Evolutionary conservation across 2,888 invertebrate species (phyloP), one percentile per base, ranked within the genome.

Genomic region (Rotaria magnacalcarata): DNA sequence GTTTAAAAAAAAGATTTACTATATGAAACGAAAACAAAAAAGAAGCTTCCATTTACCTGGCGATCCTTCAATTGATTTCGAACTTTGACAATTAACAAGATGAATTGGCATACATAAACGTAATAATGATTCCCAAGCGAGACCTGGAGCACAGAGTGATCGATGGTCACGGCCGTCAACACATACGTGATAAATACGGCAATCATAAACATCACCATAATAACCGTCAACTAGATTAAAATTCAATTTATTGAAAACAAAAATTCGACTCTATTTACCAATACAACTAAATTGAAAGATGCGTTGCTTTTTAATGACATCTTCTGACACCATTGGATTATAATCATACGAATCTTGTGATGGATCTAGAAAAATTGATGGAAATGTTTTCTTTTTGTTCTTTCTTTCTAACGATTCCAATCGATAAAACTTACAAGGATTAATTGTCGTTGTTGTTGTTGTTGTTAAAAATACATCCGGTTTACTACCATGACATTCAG

Each of bases 401-500:
- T 50, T 50, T 50, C 50, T 50, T 50, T 50, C 34, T 34, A 34
- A 34, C 34, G 34, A 5, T n/a, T 60, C 7, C n/a, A 60, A 60
- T 27, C 27, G 8, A 11, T 60, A 4, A 67, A 16, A 67, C 67
- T 67, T 19, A 67, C 67, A 67, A 34, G 34, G 34, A 34, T 34
- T 34, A 34, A 14, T 4, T 50, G 50, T 50, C 1, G 50, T 50
- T 50, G 50, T 50, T 50, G 50, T 67, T 34, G 67, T 67, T 5
- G 34, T 14, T 34, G 34, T 34, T 7, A 41, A 5, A 6, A 14
- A 6, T 34, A 19, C 1, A 0, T 34, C 67, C 3, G 67, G 19
- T 34, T 67, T 67, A 67, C 34, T 27, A 34, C 67, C 67, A 67
- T 67, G 67, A 84, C 85, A 87, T 87, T 85, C 75, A 41, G 85